Conservation (phyloP, 2,113 vertebrate genomes). For the Corydoras maculifer region DNA sequence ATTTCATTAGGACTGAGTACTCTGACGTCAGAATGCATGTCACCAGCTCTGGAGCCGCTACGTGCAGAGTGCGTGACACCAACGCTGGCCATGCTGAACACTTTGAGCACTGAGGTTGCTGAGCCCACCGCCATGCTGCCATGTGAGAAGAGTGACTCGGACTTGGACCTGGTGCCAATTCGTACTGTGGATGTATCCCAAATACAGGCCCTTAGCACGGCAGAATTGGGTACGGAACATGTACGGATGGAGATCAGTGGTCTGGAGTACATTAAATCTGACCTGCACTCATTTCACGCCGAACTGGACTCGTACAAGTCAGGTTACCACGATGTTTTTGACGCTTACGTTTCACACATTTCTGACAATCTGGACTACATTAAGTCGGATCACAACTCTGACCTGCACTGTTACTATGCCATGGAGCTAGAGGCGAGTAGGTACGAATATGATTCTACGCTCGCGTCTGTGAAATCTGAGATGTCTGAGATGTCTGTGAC, state of each 20-base stretch:
- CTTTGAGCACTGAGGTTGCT: constrained; percentile 58
- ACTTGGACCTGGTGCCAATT: constrained; percentile 67
- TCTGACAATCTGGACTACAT: constrained; percentile 71
- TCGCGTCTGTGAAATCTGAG: constrained; percentile 46
- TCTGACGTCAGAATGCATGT: constrained; percentile 39
- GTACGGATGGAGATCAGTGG: constrained; percentile 76
- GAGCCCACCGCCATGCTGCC: constrained; percentile 69
- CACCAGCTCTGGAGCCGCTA: constrained; percentile 38
- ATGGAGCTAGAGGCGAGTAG: constrained; percentile 57
- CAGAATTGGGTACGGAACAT: constrained; percentile 67
- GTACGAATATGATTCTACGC: constrained; percentile 56
- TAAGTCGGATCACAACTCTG: constrained; percentile 67
- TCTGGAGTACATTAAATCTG: constrained; percentile 71
- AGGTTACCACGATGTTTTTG: constrained; percentile 66
- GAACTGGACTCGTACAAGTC: constrained; percentile 68
- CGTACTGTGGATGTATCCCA: constrained; percentile 66
- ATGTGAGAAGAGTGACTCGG: constrained; percentile 68
- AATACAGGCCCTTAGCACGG: constrained; percentile 70
- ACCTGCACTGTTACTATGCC: constrained; percentile 69
- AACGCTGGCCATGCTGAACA: constrained; percentile 57
- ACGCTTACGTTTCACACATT: constrained; percentile 67
- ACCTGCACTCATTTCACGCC: constrained; percentile 53
- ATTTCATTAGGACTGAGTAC: constrained; percentile 54
- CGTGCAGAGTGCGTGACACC: constrained; percentile 36
- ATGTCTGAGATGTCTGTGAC: constrained; percentile 34